Evolutionary conservation across 2,888 invertebrate species (phyloP).

Genomic region (Caenorhabditis doughertyi): DNA sequence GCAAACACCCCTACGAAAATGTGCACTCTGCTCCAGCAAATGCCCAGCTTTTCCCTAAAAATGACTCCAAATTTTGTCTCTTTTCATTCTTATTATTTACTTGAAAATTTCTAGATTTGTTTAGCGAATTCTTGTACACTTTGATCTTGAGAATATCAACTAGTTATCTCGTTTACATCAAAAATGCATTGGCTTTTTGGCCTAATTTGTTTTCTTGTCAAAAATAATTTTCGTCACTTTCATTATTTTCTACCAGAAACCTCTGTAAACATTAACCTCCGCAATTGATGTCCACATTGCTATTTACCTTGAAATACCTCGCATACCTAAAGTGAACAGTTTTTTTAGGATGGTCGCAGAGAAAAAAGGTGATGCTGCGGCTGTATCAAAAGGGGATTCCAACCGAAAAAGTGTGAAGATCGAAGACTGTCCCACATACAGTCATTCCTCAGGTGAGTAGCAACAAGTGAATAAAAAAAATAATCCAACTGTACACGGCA

Average conservation of each 20-base stretch:
- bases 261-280: constrained; percentile 30
- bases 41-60: constrained; percentile 16
- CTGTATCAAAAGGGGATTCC: constrained; percentile 46
- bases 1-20: constrained; percentile 33
- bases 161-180: neutral
- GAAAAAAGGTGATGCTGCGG: constrained; percentile 29
- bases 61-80: neutral
- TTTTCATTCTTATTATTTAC: neutral
- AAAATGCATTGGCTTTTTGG: neutral
- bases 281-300: constrained; percentile 5
- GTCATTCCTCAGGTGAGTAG: constrained; percentile 62
- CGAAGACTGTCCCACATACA: constrained; percentile 61
- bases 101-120: neutral
- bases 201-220: constrained; percentile 33
- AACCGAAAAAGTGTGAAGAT: constrained; percentile 60
- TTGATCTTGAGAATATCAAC: neutral
- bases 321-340: constrained; percentile 5
- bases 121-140: neutral
- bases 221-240: constrained; percentile 3
- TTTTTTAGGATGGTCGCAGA: constrained; percentile 56
- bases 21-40: constrained; percentile 1
- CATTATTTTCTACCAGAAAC: constrained; percentile 17
- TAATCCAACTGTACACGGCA: neutral
- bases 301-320: constrained; percentile 42
- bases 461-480: constrained; percentile 1